phyloP scores from a whole-genome alignment of 2,113 vertebrate species.

The Cygnus atratus region DNA sequence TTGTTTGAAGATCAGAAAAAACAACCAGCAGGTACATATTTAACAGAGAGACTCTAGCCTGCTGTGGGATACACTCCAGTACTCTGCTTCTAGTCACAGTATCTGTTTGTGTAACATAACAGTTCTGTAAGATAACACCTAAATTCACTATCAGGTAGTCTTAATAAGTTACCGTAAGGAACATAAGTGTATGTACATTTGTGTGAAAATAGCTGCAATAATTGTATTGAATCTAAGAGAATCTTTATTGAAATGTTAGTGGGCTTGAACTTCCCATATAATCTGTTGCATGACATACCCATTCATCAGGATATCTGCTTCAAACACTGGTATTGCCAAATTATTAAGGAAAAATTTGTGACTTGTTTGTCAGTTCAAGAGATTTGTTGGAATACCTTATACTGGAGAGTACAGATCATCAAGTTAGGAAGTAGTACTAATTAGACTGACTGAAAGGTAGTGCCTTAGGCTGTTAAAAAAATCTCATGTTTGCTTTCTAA shows the following conservation, averaged over 20 bases:
- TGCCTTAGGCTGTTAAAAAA: not conserved
- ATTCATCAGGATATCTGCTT: not conserved
- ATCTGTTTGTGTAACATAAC: not conserved
- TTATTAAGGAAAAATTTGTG: not conserved
- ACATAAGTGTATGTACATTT: not conserved
- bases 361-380: not conserved
- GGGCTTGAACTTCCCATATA: not conserved
- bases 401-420: not conserved
- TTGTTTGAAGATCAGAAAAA: constrained; percentile 93
- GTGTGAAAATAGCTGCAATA: not conserved
- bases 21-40: constrained; percentile 73
- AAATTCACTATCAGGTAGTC: not conserved
- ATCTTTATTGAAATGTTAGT: not conserved
- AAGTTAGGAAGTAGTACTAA: not conserved
- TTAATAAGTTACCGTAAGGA: not conserved
- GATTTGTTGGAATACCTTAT: not conserved
- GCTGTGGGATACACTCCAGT: accelerated
- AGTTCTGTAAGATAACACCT: not conserved
- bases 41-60: not conserved
- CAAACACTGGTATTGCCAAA: not conserved
- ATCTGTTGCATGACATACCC: not conserved
- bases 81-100: not conserved
- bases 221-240: not conserved
- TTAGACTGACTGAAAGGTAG: not conserved
- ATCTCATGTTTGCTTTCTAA: not conserved